Evolutionary conservation across 1,140 invertebrate species (phyloP).

Genomic region (Drosophila bocki): DNA sequence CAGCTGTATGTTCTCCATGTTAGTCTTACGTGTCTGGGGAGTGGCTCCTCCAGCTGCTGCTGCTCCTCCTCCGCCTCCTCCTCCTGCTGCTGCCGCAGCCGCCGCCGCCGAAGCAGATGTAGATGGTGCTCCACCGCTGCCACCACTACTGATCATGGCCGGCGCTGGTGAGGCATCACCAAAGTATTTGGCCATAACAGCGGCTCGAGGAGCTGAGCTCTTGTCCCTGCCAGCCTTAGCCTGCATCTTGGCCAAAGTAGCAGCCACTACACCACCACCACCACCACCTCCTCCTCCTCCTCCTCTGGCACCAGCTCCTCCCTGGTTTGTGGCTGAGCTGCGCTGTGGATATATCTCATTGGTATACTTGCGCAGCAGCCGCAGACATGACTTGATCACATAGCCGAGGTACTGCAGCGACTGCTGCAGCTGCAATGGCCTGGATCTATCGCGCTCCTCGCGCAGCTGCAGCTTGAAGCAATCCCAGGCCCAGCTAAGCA

Average conservation of each 20-base stretch:
- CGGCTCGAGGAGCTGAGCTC: constrained; percentile 36
- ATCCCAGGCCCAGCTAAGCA: constrained; percentile 93
- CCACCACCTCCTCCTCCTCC: too few relatives aligned
- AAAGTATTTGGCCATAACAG: constrained; percentile 54
- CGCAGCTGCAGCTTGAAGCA: constrained; percentile 89
- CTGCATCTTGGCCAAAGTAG: constrained; percentile 86
- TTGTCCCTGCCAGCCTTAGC: constrained; percentile 87
- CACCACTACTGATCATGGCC: constrained; percentile 15
- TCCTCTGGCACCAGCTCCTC: too few relatives aligned
- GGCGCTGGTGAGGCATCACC: constrained; percentile 27
- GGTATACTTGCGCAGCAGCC: constrained; percentile 93
- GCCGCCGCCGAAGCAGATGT: constrained; percentile 15
- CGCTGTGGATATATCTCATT: constrained; percentile 95
- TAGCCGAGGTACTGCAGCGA: constrained; percentile 93
- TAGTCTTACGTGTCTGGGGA: constrained; percentile 86
- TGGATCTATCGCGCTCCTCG: constrained; percentile 86
- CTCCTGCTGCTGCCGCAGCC: background rate
- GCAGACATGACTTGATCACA: constrained; percentile 92
- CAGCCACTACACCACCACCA: constrained; percentile 84
- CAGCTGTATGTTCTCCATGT: constrained; percentile 90
- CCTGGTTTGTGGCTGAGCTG: background rate
- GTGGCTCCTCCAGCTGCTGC: constrained; percentile 19
- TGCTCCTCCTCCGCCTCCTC: background rate
- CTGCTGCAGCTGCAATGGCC: constrained; percentile 85
- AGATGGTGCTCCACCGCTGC: constrained; percentile 19